phyloP scores from a whole-genome alignment of 2,113 vertebrate genomes.

The Telmatochromis sp. region DNA sequence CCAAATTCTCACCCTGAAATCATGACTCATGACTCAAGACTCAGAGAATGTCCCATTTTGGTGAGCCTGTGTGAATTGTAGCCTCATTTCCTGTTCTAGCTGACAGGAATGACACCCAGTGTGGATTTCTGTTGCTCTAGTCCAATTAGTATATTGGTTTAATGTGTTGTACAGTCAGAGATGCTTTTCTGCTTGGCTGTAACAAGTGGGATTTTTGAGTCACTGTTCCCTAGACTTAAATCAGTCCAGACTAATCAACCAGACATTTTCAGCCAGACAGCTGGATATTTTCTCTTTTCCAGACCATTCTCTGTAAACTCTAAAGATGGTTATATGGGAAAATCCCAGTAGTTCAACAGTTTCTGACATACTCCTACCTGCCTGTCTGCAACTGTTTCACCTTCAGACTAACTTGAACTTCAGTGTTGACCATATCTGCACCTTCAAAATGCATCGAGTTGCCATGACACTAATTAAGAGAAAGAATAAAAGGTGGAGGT shows the following conservation, averaged over 20 bases:
- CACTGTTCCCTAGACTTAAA: not conserved
- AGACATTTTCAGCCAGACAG: not conserved
- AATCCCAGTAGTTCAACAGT: not conserved
- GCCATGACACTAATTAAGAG: not conserved
- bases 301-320: not conserved
- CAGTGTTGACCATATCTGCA: not conserved
- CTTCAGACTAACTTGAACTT: not conserved
- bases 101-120: not conserved
- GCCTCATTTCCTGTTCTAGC: not conserved
- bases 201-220: not conserved
- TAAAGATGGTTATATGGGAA: not conserved
- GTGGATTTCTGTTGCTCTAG: not conserved
- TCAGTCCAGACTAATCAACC: not conserved
- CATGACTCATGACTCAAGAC: not conserved
- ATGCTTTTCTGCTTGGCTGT: not conserved
- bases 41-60: not conserved
- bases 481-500: not conserved
- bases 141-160: not conserved
- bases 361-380: not conserved
- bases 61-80: not conserved
- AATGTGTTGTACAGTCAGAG: not conserved
- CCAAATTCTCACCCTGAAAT: not conserved
- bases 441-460: not conserved
- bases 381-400: not conserved
- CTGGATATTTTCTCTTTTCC: not conserved